Conservation (phyloP, 2,888 invertebrate species). For the Tetheella fluctuosa region DNA sequence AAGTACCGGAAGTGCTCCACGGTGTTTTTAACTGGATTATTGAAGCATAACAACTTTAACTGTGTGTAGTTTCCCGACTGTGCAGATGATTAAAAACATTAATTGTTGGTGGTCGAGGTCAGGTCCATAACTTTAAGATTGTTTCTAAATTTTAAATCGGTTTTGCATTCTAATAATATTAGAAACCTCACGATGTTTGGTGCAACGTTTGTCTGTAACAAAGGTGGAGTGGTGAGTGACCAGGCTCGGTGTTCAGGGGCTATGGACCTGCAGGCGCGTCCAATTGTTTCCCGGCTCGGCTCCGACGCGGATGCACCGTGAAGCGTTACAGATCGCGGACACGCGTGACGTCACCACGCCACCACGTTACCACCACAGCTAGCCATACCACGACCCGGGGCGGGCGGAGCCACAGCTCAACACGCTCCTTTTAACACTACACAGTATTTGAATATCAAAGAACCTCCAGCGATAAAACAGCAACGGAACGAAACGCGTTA, state of each 20-base stretch:
- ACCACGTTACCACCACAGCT: not conserved
- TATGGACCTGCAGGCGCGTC: constrained; percentile 19
- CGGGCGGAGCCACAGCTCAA: not conserved
- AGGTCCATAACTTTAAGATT: no score
- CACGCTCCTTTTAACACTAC: constrained; percentile 14
- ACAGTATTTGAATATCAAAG: constrained; percentile 31
- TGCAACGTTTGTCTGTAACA: not conserved
- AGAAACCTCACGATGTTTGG: not conserved
- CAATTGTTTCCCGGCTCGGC: constrained; percentile 24
- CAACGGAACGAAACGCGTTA: constrained; percentile 11
- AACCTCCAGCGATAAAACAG: constrained; percentile 22
- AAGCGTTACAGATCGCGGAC: constrained; percentile 24
- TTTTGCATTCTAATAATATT: no score
- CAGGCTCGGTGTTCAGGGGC: constrained; percentile 5
- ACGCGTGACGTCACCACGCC: constrained; percentile 14
- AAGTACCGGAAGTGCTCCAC: no score
- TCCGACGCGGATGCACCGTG: constrained; percentile 17
- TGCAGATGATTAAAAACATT: no score
- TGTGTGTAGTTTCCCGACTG: no score
- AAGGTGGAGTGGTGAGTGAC: not conserved
- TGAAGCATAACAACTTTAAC: no score
- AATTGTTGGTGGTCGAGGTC: no score
- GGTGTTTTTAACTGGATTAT: no score
- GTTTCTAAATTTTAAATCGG: no score
- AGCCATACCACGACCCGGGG: not conserved